phyloP scores from a whole-genome alignment of 1,140 invertebrate species.

The Drosophila persimilis region DNA sequence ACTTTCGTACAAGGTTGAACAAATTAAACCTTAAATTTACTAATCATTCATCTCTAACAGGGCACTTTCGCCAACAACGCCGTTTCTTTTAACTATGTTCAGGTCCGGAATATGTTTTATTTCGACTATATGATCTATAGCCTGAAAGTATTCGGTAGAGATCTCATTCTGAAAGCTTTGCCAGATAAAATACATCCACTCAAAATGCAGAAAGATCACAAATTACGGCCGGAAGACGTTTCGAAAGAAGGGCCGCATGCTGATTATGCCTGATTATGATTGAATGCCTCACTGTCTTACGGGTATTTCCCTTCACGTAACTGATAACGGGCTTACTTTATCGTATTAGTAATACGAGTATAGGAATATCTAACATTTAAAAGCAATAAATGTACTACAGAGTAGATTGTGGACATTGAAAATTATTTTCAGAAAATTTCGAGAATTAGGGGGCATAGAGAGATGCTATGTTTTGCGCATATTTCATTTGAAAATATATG shows the following conservation, averaged over 20 bases:
- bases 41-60: neutral
- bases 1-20: constrained; percentile 1
- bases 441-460: too few relatives aligned
- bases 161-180: neutral
- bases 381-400: too few relatives aligned
- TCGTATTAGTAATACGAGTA: too few relatives aligned
- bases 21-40: neutral
- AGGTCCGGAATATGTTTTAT: neutral
- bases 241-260: neutral
- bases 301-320: too few relatives aligned
- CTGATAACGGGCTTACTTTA: too few relatives aligned
- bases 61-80: neutral
- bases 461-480: too few relatives aligned
- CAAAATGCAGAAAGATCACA: neutral
- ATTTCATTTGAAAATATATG: too few relatives aligned
- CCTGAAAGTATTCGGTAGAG: neutral
- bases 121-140: neutral
- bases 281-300: neutral
- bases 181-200: neutral
- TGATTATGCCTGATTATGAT: neutral
- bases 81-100: neutral
- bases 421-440: too few relatives aligned
- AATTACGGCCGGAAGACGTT: neutral
- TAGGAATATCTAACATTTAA: too few relatives aligned
- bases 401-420: too few relatives aligned